phyloP scores from a whole-genome alignment of 2,113 vertebrate species.

The Esox niger region DNA sequence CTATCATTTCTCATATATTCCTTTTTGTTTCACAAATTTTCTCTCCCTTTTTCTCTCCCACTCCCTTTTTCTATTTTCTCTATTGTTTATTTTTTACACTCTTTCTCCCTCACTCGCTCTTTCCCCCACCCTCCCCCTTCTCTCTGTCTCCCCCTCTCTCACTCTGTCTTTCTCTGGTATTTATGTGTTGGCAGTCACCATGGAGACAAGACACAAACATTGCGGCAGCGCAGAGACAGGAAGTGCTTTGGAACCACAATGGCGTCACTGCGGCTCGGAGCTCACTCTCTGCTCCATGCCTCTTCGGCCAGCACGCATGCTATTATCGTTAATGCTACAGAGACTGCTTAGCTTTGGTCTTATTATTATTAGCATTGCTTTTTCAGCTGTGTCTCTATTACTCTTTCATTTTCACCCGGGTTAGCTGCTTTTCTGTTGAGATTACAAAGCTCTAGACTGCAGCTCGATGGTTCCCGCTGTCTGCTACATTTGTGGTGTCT shows the following conservation, averaged over 20 bases:
- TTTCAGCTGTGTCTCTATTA: slow-evolving; percentile 62
- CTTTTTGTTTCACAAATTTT: slow-evolving; percentile 11
- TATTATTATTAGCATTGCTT: slow-evolving; percentile 73
- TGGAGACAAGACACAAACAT: slow-evolving; percentile 78
- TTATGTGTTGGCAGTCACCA: slow-evolving; percentile 74
- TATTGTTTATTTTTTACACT: no score
- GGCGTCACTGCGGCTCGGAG: slow-evolving; percentile 77
- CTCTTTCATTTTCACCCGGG: slow-evolving; percentile 36
- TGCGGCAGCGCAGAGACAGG: slow-evolving; percentile 74
- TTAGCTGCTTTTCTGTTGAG: slow-evolving; percentile 50
- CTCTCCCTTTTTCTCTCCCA: neutral
- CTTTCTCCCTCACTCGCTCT: neutral
- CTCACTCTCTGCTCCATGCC: slow-evolving; percentile 48
- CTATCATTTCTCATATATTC: no score
- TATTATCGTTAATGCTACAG: slow-evolving; percentile 64
- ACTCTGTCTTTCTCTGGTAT: slow-evolving; percentile 63
- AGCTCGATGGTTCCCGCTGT: slow-evolving; percentile 22
- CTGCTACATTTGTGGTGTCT: slow-evolving; percentile 61
- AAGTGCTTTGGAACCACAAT: slow-evolving; percentile 81
- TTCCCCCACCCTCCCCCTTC: slow-evolving; percentile 13
- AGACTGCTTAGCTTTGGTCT: slow-evolving; percentile 55
- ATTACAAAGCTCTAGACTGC: slow-evolving; percentile 35
- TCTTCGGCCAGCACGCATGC: slow-evolving; percentile 49
- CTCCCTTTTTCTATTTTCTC: neutral
- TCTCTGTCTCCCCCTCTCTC: slow-evolving; percentile 7